Percentiles rank a stretch among this genome's conserved stretches.
These are phyloP conservation scores for Chrysomela aeneicollis DNA, from an alignment of 2,888 invertebrate species.

Conservation along the genomic window DNA sequence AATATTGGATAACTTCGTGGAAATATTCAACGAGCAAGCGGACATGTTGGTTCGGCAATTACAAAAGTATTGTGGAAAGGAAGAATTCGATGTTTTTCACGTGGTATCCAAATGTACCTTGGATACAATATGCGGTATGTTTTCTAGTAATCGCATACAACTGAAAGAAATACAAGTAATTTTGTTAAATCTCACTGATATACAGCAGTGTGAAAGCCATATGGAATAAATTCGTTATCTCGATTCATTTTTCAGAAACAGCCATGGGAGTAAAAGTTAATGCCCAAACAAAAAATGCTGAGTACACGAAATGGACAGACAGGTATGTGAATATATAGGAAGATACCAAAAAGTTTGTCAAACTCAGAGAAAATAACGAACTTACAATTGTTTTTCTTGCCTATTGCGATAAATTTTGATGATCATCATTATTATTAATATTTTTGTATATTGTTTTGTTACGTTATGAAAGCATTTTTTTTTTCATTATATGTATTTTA, in stretches of 20 bases:
- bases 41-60: slow-evolving; percentile 63
- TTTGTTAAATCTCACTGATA: too few species aligned
- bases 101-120: slow-evolving; percentile 67
- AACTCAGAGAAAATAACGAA: too few species aligned
- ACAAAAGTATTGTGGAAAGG: slow-evolving; percentile 56
- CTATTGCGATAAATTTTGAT: too few species aligned
- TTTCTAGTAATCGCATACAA: neutral
- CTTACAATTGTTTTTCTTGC: too few species aligned
- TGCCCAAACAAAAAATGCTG: slow-evolving; percentile 66
- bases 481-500: too few species aligned
- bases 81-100: slow-evolving; percentile 65
- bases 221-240: too few species aligned
- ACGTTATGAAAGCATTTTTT: too few species aligned
- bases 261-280: slow-evolving; percentile 75
- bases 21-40: slow-evolving; percentile 70
- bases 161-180: too few species aligned
- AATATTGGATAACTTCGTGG: slow-evolving; percentile 68
- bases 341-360: neutral
- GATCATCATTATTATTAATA: too few species aligned
- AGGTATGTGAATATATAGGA: slow-evolving; percentile 37
- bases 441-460: too few species aligned
- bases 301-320: slow-evolving; percentile 59
- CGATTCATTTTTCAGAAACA: slow-evolving; percentile 64
- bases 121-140: slow-evolving; percentile 69
- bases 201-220: too few species aligned